Evolutionary conservation across 1,140 invertebrate genomes (phyloP).

Genomic region (Eciton burchellii): DNA sequence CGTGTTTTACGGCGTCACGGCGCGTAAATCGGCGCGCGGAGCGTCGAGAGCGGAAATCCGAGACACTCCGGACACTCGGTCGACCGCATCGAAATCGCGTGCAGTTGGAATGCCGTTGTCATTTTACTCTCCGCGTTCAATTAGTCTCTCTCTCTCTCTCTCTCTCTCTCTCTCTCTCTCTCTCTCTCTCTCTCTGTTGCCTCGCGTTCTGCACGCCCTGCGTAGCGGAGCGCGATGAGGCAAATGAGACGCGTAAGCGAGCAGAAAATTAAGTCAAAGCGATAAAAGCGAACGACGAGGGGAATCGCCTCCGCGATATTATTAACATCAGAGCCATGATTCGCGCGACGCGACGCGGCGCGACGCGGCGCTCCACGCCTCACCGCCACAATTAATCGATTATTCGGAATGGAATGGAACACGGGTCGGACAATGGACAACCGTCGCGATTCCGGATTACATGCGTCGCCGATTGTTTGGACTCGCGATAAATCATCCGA

Average conservation of each 20-base stretch:
- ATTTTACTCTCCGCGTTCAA: conserved; percentile 44
- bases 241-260: conserved; percentile 53
- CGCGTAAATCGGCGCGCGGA: conserved; percentile 41
- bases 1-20: conserved; percentile 41
- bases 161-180: too few relatives aligned
- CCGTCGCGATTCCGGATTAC: conserved; percentile 1
- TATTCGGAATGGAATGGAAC: conserved; percentile 5
- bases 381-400: conserved; percentile 24
- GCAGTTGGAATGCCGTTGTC: conserved; percentile 42
- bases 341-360: too few relatives aligned
- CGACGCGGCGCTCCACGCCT: conserved; percentile 5
- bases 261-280: conserved; percentile 41
- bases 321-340: conserved; percentile 40
- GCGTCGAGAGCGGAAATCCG: conserved; percentile 24
- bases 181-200: too few relatives aligned
- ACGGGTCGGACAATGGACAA: background rate
- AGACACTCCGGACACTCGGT: conserved; percentile 6
- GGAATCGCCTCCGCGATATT: background rate
- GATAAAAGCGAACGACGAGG: conserved; percentile 36
- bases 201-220: conserved; percentile 25
- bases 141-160: conserved; percentile 31
- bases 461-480: too few relatives aligned
- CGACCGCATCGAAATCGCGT: conserved; percentile 23
- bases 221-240: conserved; percentile 32
- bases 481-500: too few relatives aligned